These are phyloP conservation scores for Petrolisthes manimaculis DNA, from an alignment of 2,888 invertebrate genomes.

Conservation along the genomic window DNA sequence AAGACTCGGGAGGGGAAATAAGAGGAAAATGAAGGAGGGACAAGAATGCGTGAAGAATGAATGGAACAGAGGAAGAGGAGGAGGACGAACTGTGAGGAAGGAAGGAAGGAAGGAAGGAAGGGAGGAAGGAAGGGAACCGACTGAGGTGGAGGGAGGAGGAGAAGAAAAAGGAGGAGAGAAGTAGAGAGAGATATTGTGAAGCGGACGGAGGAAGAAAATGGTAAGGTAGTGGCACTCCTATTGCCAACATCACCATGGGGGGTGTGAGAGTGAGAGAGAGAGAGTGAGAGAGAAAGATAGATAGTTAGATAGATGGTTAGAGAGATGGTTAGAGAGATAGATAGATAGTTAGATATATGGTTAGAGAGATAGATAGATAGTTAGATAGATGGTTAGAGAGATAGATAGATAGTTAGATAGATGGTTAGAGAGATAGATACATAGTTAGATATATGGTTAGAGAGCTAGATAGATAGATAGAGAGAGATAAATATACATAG, in stretches of 20 bases:
- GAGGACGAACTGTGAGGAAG: background rate
- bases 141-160: background rate
- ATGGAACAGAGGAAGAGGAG: background rate
- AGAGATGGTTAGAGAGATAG: too few relatives aligned
- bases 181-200: too few relatives aligned
- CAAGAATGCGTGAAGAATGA: background rate
- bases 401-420: background rate
- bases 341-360: too few relatives aligned
- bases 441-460: too few relatives aligned
- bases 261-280: background rate
- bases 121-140: background rate
- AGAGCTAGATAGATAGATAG: too few relatives aligned
- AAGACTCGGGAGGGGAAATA: background rate
- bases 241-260: too few relatives aligned
- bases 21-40: background rate
- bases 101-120: background rate
- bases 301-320: too few relatives aligned
- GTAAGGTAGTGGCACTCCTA: background rate
- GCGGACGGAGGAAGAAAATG: background rate
- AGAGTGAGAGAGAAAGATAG: too few relatives aligned
- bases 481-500: too few relatives aligned
- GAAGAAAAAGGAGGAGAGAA: background rate
- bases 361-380: background rate
- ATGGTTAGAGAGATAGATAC: background rate
- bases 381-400: background rate